Conservation (phyloP, 92 coral and sea anemone genomes). For the Palythoa grandiflora region DNA sequence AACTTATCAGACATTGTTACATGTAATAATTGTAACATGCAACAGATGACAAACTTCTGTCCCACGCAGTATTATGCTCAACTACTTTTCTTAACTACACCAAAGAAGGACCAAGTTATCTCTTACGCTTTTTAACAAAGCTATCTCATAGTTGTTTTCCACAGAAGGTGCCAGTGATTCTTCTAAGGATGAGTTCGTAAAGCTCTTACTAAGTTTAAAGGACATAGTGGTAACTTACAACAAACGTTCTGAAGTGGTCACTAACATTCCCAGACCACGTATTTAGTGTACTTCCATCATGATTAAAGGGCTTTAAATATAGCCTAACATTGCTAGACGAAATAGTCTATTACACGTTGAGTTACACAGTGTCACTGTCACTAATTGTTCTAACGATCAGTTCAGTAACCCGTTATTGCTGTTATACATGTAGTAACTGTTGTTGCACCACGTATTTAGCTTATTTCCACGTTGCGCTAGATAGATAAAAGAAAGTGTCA, state of each 20-base stretch:
- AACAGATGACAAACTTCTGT: neutral
- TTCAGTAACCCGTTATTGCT: conserved; percentile 22
- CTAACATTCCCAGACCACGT: neutral
- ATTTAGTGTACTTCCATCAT: neutral
- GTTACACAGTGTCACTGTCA: conserved; percentile 36
- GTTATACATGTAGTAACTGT: conserved; percentile 21
- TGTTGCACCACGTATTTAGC: conserved; percentile 24
- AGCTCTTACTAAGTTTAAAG: neutral
- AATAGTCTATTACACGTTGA: conserved; percentile 24
- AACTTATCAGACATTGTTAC: neutral
- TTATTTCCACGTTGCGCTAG: conserved; percentile 29
- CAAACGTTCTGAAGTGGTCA: neutral
- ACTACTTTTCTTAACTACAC: conserved; percentile 43
- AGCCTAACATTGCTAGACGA: no score
- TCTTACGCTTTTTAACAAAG: conserved; percentile 55
- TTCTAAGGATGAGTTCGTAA: neutral
- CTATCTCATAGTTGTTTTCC: conserved; percentile 35
- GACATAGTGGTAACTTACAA: neutral
- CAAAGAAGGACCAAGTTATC: conserved; percentile 52
- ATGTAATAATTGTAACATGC: neutral
- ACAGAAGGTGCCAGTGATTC: conserved; percentile 2
- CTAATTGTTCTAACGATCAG: conserved; percentile 33
- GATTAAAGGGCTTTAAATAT: neutral
- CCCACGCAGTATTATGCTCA: conserved; percentile 48
- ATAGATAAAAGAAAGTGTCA: conserved; percentile 26